Percentiles rank a stretch among this genome's conserved stretches.
phyloP scores from a whole-genome alignment of 2,797 vertebrate genomes.

The Sternotherus odoratus region DNA sequence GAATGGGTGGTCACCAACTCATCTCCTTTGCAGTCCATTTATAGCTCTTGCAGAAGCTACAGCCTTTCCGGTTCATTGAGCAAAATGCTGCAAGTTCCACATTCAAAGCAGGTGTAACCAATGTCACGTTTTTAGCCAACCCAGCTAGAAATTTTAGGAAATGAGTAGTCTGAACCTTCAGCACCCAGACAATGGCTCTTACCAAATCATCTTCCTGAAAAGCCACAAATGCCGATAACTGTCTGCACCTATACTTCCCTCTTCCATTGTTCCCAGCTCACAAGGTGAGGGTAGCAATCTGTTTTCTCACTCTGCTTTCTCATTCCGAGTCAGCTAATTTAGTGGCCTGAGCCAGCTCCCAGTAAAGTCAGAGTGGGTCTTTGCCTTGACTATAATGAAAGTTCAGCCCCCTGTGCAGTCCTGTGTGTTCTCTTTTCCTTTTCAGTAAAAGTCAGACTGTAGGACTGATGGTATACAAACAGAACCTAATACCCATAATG shows the following conservation, averaged over 20 bases:
- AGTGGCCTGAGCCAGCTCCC: background rate
- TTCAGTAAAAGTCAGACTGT: background rate
- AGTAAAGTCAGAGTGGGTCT: background rate
- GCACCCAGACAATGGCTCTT: background rate
- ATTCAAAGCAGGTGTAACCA: background rate
- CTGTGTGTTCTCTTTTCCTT: background rate
- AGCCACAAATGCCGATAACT: background rate
- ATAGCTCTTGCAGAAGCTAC: background rate
- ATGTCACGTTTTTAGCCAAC: background rate
- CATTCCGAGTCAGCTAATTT: background rate
- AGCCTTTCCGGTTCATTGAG: rapidly evolving
- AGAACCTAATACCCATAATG: background rate
- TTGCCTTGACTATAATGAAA: background rate
- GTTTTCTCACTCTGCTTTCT: background rate
- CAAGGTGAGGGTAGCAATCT: background rate
- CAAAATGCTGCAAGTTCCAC: rapidly evolving
- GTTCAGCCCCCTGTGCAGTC: background rate
- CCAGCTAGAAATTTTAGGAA: background rate
- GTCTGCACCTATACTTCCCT: background rate
- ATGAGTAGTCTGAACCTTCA: background rate
- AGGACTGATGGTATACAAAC: background rate
- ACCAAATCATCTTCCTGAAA: rapidly evolving
- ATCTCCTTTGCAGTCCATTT: rapidly evolving
- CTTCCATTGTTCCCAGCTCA: background rate
- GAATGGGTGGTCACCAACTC: rapidly evolving